These are phyloP conservation scores for Rhopalosiphum padi DNA, from an alignment of 1,140 invertebrate genomes.

Conservation along the genomic window DNA sequence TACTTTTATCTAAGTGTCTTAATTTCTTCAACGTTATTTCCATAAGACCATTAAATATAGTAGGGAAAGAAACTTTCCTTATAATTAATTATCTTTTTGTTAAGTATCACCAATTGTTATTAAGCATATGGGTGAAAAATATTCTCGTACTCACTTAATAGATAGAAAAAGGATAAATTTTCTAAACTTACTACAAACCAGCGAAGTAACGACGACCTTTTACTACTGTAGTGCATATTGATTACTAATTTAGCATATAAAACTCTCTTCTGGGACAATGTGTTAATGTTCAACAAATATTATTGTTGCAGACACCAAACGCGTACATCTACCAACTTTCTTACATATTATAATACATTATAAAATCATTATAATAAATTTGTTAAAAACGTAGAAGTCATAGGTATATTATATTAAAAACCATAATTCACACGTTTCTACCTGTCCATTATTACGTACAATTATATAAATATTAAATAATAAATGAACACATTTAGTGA, in stretches of 20 bases:
- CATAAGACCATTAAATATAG: not conserved
- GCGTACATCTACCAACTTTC: not conserved
- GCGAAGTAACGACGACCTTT: not conserved
- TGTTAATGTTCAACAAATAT: not conserved
- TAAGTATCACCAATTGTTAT: not conserved
- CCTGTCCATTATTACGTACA: too few species aligned
- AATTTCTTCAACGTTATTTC: not conserved
- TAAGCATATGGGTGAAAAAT: not conserved
- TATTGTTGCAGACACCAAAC: not conserved
- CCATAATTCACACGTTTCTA: not conserved
- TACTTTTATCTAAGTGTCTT: not conserved
- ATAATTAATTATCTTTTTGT: not conserved
- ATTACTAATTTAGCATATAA: constrained; percentile 15
- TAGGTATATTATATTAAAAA: not conserved
- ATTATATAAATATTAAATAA: not conserved
- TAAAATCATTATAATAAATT: not conserved
- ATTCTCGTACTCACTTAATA: not conserved
- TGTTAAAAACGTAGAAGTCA: not conserved
- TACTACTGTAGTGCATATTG: not conserved
- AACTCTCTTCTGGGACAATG: not conserved
- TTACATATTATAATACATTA: not conserved
- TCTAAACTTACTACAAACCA: not conserved
- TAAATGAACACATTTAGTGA: not conserved
- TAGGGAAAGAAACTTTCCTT: not conserved
- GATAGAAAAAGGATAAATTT: not conserved